Conservation (phyloP, 1,140 invertebrate genomes). For the Neodiprion fabricii region DNA sequence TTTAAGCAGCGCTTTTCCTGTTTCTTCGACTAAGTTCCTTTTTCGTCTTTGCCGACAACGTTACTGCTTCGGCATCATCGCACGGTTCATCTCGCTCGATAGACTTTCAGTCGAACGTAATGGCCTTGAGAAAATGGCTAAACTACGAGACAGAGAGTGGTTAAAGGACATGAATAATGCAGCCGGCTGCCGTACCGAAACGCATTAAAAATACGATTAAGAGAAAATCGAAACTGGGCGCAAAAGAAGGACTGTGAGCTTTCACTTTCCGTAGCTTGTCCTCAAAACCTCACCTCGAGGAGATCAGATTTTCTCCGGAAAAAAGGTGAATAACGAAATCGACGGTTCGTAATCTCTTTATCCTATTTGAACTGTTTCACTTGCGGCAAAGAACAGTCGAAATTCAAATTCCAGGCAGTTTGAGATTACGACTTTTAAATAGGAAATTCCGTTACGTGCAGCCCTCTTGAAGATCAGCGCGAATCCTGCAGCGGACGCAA, state of each 20-base stretch:
- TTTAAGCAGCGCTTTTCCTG: no score
- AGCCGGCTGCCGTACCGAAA: not conserved
- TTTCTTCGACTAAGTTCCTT: no score
- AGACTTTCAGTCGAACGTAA: not conserved
- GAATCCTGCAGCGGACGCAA: not conserved
- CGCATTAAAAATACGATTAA: not conserved
- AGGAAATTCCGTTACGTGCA: not conserved
- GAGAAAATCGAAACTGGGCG: not conserved
- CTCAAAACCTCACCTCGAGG: not conserved
- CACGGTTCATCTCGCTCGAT: not conserved
- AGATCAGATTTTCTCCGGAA: not conserved
- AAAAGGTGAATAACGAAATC: conserved; percentile 1
- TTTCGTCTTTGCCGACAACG: no score
- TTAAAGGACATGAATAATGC: conserved; percentile 1
- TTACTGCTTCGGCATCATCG: not conserved
- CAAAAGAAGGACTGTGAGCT: not conserved
- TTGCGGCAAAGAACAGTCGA: not conserved
- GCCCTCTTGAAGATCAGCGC: not conserved
- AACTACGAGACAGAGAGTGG: not conserved
- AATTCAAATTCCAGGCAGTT: not conserved
- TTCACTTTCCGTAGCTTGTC: no score
- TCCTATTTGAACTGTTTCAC: not conserved
- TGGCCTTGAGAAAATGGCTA: not conserved
- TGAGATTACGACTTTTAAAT: not conserved
- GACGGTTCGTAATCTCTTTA: not conserved